These are phyloP conservation scores for Pristionchus maxplancki DNA, from an alignment of 2,888 invertebrate species.

Conservation along the genomic window DNA sequence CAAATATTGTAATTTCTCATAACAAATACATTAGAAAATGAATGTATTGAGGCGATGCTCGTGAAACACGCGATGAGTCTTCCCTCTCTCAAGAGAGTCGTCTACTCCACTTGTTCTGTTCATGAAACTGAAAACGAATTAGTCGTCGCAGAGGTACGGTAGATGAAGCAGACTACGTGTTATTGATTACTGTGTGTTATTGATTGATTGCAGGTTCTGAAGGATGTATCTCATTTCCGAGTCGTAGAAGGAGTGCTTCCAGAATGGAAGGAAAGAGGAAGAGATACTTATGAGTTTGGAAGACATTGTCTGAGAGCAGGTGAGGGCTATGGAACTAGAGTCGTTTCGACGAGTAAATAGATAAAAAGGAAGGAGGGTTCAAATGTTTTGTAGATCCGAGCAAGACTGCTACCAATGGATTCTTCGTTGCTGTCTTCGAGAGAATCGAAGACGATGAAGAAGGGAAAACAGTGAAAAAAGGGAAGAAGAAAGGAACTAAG, in stretches of 20 bases:
- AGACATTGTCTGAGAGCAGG: constrained; percentile 86
- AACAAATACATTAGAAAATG: too few relatives aligned
- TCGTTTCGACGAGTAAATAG: not conserved
- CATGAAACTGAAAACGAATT: constrained; percentile 93
- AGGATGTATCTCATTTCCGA: constrained; percentile 62
- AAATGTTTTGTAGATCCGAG: constrained; percentile 25
- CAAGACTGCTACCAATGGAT: constrained; percentile 86
- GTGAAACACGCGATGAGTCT: constrained; percentile 90
- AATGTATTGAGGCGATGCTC: constrained; percentile 84
- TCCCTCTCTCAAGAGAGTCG: constrained; percentile 88
- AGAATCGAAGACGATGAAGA: constrained; percentile 52
- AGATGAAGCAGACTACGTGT: not conserved
- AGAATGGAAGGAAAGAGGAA: constrained; percentile 81
- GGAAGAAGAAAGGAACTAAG: not conserved
- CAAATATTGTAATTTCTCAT: not conserved
- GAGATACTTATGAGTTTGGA: constrained; percentile 72
- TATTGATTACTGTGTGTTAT: constrained; percentile 5
- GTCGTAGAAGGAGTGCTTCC: constrained; percentile 71
- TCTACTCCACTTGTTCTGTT: constrained; percentile 96
- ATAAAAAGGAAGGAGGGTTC: not conserved
- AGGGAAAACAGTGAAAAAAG: not conserved
- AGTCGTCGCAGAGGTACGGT: constrained; percentile 86
- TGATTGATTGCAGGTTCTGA: constrained; percentile 55
- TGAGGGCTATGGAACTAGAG: constrained; percentile 56
- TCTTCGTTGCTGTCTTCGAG: constrained; percentile 92